These are phyloP conservation scores for Artibeus lituratus DNA, from an alignment of 2,797 vertebrate species.

Conservation along the genomic window DNA sequence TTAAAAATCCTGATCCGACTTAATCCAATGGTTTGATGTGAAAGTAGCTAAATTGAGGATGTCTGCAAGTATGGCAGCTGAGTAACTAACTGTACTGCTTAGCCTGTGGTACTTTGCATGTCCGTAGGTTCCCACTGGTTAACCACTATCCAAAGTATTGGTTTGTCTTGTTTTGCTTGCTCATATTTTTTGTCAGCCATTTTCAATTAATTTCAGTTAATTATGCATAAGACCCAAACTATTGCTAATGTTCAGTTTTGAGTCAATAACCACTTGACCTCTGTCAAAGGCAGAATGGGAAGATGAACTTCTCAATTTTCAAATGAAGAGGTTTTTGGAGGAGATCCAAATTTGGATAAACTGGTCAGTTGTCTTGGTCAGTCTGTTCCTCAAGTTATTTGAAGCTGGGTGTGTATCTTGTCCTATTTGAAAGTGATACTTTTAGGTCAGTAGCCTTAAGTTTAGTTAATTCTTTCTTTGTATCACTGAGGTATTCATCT, in stretches of 20 bases:
- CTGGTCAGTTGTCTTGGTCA: background rate
- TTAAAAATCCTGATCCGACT: background rate
- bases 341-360: background rate
- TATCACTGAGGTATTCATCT: background rate
- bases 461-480: background rate
- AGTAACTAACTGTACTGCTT: background rate
- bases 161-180: background rate
- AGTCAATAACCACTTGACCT: background rate
- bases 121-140: background rate
- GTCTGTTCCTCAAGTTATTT: background rate
- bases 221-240: background rate
- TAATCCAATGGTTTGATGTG: background rate
- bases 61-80: background rate
- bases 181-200: background rate
- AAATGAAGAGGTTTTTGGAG: background rate
- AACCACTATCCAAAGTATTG: background rate
- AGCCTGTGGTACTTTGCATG: background rate
- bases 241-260: background rate
- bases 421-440: background rate
- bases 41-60: background rate
- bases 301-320: background rate
- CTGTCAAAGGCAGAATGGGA: background rate
- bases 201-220: conserved; percentile 23
- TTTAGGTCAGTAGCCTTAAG: conserved; percentile 12
- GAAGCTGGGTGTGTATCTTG: background rate